Base-by-base conservation (phyloP, 2,113 vertebrate genomes). In the Calidris pugnax region DNA sequence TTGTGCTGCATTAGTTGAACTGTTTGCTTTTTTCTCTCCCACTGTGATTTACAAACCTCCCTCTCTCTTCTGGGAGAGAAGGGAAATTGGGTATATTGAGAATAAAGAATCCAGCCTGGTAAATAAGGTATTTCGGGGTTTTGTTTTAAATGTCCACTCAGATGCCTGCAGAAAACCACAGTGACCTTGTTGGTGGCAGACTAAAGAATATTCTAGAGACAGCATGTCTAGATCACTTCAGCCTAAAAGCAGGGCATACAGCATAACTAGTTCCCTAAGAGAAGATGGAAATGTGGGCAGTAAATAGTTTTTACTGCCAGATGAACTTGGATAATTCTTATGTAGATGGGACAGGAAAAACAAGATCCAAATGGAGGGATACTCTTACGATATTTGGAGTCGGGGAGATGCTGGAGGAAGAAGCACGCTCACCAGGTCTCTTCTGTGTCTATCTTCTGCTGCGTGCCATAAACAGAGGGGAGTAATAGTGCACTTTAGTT, bases 331-430 rank as follows among this genome's bases (percentile, higher is more conserved):
- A 27, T 87, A 91, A 89, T 56, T 86, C 71, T 79, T 56, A 77
- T 10, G 43, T 43, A 79, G 57, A 85, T 71, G 30, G 81, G 66
- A 90, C 92, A 89, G 66, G 92, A 91, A 93, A 93, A 93, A 92
- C 81, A 66, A 89, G 94, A 89, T 89, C 84, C 62, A 87, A 50
- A 41, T 23, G 37, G 57, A 62, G 72, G 85, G 59, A 39, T 87
- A 47, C 57, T 64, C 45, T 32, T 67, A 21, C 0, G 9, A 7
- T 85, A 74, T 82, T 86, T 87, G 51, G 84, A 32, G 69, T 73
- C 39, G 68, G 43, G 39, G 51, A 90, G 60, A 84, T 84, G 83
- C 76, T n/a, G 60, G 69, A 93, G 47, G 85, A 80, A 84, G 75
- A 63, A 63, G 51, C 39, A 20, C 0, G 0, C 39, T 86, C 48